phyloP scores from a whole-genome alignment of 2,797 vertebrate genomes.

The Catamblyrhynchus diadema region DNA sequence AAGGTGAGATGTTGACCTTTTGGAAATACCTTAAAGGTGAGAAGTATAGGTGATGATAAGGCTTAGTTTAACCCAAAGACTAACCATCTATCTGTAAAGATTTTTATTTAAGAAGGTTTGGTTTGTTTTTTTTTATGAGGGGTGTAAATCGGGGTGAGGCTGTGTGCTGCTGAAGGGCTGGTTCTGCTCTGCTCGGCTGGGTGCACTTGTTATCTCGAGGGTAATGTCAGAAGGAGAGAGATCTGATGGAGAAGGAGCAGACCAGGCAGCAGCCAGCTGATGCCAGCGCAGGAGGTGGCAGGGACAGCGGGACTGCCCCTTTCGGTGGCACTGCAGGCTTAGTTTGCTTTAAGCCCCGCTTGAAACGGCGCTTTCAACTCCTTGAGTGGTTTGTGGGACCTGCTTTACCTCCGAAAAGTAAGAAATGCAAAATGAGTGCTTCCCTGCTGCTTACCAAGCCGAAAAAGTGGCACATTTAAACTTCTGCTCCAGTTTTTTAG shows the following conservation, averaged over 20 bases:
- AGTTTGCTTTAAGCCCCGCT: neutral
- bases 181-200: neutral
- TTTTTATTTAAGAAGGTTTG: neutral
- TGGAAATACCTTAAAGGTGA: neutral
- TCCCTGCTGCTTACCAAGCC: neutral
- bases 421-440: neutral
- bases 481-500: neutral
- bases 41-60: neutral
- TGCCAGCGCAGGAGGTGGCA: neutral
- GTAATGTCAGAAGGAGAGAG: neutral
- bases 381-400: neutral
- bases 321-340: constrained; percentile 16
- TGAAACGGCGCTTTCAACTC: neutral
- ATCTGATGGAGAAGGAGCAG: neutral
- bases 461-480: neutral
- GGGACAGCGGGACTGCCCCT: neutral
- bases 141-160: neutral
- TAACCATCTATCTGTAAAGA: accelerated
- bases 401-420: neutral
- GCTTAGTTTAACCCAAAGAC: neutral
- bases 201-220: neutral
- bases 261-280: neutral
- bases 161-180: neutral
- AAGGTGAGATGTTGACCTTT: neutral
- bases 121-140: accelerated